Percentiles rank a stretch among this genome's conserved stretches.
Evolutionary conservation across 1,140 invertebrate genomes (phyloP).

Genomic region (Capitella teleta): DNA sequence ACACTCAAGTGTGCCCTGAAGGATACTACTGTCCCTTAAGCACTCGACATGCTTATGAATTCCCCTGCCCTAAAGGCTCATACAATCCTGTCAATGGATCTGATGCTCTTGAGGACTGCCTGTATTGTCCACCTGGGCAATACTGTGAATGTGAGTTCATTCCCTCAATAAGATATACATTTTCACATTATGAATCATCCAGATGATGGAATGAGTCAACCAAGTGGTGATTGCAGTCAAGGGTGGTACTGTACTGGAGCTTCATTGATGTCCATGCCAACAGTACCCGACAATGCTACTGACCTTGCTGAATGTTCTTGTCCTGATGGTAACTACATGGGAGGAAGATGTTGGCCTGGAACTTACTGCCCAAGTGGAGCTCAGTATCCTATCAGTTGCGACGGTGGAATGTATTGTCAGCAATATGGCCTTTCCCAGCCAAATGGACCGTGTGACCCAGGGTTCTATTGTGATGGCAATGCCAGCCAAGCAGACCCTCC

Average conservation of each 20-base stretch:
- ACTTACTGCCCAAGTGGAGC: constrained; percentile 29
- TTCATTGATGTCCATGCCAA: constrained; percentile 22
- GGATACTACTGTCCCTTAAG: constrained; percentile 33
- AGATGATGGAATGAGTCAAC: constrained; percentile 26
- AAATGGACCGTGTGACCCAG: constrained; percentile 23
- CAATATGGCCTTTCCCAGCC: constrained; percentile 20
- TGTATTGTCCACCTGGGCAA: constrained; percentile 28
- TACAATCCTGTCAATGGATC: constrained; percentile 30
- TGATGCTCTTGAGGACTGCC: constrained; percentile 23
- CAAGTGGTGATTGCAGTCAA: constrained; percentile 27
- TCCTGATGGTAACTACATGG: constrained; percentile 29
- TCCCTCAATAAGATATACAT: too few relatives aligned
- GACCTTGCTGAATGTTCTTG: constrained; percentile 25
- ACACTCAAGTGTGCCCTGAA: constrained; percentile 2
- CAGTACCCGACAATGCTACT: constrained; percentile 18
- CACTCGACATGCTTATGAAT: constrained; percentile 22
- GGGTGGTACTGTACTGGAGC: constrained; percentile 37
- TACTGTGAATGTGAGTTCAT: constrained; percentile 29
- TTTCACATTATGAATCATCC: too few relatives aligned
- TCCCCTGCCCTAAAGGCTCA: constrained; percentile 29
- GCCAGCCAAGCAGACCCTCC: constrained; percentile 23
- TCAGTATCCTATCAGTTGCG: constrained; percentile 20
- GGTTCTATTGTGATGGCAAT: constrained; percentile 28
- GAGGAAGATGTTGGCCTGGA: constrained; percentile 35
- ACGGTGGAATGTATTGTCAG: constrained; percentile 4